Percentiles rank a stretch among this genome's conserved stretches.
phyloP scores from a whole-genome alignment of 2,888 invertebrate species.

The Subacronicta megacephala region DNA sequence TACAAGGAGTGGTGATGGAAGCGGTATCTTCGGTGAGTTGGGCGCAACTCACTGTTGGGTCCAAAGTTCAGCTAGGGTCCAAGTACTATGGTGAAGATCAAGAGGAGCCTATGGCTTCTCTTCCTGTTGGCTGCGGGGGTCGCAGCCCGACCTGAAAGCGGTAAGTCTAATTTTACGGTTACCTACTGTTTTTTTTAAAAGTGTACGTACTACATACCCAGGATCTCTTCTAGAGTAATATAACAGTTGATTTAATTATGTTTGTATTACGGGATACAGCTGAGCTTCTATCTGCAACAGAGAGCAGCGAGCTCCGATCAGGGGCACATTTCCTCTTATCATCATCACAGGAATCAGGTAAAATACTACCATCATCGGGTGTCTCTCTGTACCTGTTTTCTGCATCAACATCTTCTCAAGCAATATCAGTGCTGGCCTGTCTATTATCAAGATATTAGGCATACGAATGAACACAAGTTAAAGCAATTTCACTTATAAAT shows the following conservation, averaged over 20 bases:
- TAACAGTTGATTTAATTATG: constrained; percentile 1
- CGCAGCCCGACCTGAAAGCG: constrained; percentile 51
- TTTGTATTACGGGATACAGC: constrained; percentile 23
- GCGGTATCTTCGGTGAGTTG: constrained; percentile 74
- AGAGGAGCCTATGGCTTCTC: constrained; percentile 56
- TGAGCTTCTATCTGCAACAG: constrained; percentile 35
- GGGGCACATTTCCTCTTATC: constrained; percentile 17
- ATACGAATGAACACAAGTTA: too few relatives aligned
- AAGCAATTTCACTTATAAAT: too few relatives aligned
- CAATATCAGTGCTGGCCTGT: neutral
- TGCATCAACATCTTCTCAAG: constrained; percentile 1
- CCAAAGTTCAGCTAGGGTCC: constrained; percentile 48
- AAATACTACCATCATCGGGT: neutral
- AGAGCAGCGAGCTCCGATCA: constrained; percentile 34
- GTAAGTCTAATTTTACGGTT: constrained; percentile 57
- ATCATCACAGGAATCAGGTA: constrained; percentile 42
- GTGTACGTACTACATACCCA: neutral
- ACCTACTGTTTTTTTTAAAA: neutral
- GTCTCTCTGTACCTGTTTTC: neutral
- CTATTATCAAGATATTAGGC: too few relatives aligned
- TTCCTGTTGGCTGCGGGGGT: constrained; percentile 53
- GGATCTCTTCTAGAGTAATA: neutral
- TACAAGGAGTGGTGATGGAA: constrained; percentile 45
- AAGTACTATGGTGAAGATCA: constrained; percentile 61
- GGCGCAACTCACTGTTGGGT: constrained; percentile 66